Percentiles rank a stretch among this genome's conserved stretches.
Conservation (phyloP, 2,113 vertebrate species). For the Chrysemys picta region DNA sequence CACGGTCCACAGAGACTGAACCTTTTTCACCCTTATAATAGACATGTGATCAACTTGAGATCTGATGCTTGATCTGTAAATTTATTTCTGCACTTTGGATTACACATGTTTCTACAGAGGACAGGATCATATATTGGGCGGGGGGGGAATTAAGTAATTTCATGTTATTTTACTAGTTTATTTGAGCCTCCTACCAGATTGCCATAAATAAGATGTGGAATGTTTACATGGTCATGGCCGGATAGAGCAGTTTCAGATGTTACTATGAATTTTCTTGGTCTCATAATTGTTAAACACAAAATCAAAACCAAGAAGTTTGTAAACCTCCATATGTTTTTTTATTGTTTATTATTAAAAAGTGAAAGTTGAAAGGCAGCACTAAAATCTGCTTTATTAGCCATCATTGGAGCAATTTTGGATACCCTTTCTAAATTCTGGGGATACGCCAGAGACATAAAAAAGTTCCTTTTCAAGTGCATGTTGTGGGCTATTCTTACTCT, state of each 20-base stretch:
- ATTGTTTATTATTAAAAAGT: conserved; percentile 69
- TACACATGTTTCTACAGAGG: neutral
- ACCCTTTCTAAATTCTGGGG: conserved; percentile 39
- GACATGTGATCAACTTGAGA: neutral
- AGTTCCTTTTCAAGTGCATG: conserved; percentile 33
- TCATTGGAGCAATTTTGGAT: conserved; percentile 38
- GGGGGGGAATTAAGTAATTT: neutral
- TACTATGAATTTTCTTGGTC: conserved; percentile 36
- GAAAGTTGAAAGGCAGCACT: conserved; percentile 60
- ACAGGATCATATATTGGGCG: neutral
- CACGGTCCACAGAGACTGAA: neutral
- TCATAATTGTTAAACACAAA: conserved; percentile 54
- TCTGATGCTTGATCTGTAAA: neutral
- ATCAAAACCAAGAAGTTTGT: conserved; percentile 66
- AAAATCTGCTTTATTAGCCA: conserved; percentile 65
- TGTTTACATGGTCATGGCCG: neutral
- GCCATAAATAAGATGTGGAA: conserved; percentile 22
- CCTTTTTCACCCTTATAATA: neutral
- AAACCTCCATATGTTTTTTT: conserved; percentile 60
- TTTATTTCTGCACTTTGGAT: neutral
- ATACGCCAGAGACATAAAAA: conserved; percentile 27
- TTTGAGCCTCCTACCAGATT: conserved; percentile 27
- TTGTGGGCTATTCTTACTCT: conserved; percentile 21
- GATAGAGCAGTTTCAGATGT: conserved; percentile 42
- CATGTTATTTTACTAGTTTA: conserved; percentile 29